phyloP scores from a whole-genome alignment of 2,113 vertebrate genomes.

The Hippocampus guttulatus region DNA sequence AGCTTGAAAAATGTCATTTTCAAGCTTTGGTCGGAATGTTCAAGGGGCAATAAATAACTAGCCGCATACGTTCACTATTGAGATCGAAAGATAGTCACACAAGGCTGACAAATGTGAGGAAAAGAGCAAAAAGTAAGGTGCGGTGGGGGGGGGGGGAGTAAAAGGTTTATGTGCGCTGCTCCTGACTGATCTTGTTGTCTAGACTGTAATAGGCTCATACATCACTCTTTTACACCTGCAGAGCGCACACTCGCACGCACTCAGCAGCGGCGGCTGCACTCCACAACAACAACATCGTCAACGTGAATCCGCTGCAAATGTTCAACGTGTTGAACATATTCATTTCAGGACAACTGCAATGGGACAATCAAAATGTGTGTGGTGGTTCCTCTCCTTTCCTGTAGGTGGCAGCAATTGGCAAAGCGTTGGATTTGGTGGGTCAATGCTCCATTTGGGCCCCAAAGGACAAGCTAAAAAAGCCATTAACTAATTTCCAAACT shows the following conservation, averaged over 20 bases:
- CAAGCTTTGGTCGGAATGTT: neutral
- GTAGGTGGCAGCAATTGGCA: neutral
- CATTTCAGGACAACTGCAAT: neutral
- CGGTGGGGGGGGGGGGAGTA: neutral
- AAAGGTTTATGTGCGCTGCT: neutral
- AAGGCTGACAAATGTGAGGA: neutral
- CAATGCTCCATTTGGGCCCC: too few relatives aligned
- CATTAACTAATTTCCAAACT: neutral
- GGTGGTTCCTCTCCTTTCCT: neutral
- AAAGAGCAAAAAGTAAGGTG: neutral
- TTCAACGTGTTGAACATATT: neutral
- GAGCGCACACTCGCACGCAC: neutral
- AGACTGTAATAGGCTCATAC: constrained; percentile 47
- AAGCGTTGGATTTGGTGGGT: neutral
- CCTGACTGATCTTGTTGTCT: constrained; percentile 55
- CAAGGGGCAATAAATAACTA: neutral
- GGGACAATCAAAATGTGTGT: neutral
- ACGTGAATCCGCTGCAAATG: neutral
- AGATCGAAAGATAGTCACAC: neutral
- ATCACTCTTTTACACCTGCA: constrained; percentile 34
- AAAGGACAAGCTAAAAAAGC: too few relatives aligned
- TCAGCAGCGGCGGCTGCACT: constrained; percentile 27
- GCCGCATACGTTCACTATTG: neutral
- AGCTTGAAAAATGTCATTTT: neutral
- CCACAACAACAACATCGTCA: neutral